Conservation (phyloP, 1,140 invertebrate species). For the Leguminivora glycinivorella region DNA sequence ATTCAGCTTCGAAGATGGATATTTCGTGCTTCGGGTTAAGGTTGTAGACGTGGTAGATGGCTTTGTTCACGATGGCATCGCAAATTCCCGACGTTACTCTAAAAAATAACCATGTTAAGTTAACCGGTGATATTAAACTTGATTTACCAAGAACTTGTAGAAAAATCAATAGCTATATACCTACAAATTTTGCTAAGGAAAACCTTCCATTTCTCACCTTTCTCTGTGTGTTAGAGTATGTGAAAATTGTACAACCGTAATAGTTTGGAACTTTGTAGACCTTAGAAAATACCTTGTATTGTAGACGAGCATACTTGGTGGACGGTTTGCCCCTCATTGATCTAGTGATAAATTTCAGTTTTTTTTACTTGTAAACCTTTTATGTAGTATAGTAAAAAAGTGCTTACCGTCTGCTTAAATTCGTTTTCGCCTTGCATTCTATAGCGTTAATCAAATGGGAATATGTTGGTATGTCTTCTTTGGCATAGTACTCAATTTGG, state of each 20-base stretch:
- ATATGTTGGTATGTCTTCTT: conserved; percentile 66
- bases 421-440: conserved; percentile 46
- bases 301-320: no score
- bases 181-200: neutral
- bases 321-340: no score
- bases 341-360: no score
- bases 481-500: conserved; percentile 60
- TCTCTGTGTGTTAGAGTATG: no score
- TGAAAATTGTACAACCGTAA: no score
- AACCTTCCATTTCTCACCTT: no score
- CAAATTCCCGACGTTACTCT: conserved; percentile 72
- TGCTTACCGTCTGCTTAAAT: conserved; percentile 59
- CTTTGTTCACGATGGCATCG: conserved; percentile 73
- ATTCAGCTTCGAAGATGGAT: conserved; percentile 60
- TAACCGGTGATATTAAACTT: neutral
- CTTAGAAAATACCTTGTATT: no score
- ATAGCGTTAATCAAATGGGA: conserved; percentile 51
- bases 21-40: conserved; percentile 55
- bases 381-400: neutral
- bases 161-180: no score
- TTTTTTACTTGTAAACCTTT: no score
- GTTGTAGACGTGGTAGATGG: conserved; percentile 57
- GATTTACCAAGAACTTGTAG: no score
- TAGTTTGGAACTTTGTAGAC: no score
- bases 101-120: conserved; percentile 25